These are phyloP conservation scores for Lepidocyrtinus sp. DNA, from an alignment of 2,888 invertebrate species.

Conservation along the genomic window DNA sequence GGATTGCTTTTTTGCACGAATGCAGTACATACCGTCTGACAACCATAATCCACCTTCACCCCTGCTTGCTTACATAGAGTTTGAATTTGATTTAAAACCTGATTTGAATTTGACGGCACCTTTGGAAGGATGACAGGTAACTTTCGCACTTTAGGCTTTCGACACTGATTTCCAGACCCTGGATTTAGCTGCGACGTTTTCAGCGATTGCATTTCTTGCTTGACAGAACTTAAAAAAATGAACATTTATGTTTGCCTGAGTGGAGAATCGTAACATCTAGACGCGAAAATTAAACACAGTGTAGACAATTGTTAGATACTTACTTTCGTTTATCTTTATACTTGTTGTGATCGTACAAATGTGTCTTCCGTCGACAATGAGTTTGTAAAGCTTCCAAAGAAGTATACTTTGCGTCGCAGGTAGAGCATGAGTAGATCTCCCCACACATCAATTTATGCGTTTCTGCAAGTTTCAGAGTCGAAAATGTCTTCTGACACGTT, in stretches of 20 bases:
- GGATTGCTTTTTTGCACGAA: conserved; percentile 35
- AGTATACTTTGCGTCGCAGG: conserved; percentile 72
- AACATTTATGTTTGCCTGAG: not conserved
- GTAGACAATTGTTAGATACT: conserved; percentile 19
- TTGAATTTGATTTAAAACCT: conserved; percentile 39
- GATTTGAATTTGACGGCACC: not conserved
- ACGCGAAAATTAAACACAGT: not conserved
- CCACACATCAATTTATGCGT: conserved; percentile 73
- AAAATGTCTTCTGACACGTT: conserved; percentile 72
- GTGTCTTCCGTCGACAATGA: conserved; percentile 72
- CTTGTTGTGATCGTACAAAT: conserved; percentile 59
- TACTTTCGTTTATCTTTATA: conserved; percentile 64
- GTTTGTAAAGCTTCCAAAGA: conserved; percentile 73
- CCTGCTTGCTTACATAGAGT: conserved; percentile 36
- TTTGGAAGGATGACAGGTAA: conserved; percentile 40
- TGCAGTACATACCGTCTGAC: conserved; percentile 53
- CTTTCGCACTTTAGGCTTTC: conserved; percentile 36
- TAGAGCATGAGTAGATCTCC: conserved; percentile 71
- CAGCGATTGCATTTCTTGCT: conserved; percentile 42
- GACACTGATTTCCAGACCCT: too few relatives aligned
- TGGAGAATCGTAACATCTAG: not conserved
- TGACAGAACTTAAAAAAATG: conserved; percentile 32
- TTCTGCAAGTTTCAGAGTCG: conserved; percentile 72
- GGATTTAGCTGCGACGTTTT: too few relatives aligned
- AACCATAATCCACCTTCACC: conserved; percentile 49